A percentile compares a stretch with the other conserved stretches of the same genome.
Evolutionary conservation across 2,888 invertebrate genomes (phyloP).

Genomic region (Andrena chrysosceles): DNA sequence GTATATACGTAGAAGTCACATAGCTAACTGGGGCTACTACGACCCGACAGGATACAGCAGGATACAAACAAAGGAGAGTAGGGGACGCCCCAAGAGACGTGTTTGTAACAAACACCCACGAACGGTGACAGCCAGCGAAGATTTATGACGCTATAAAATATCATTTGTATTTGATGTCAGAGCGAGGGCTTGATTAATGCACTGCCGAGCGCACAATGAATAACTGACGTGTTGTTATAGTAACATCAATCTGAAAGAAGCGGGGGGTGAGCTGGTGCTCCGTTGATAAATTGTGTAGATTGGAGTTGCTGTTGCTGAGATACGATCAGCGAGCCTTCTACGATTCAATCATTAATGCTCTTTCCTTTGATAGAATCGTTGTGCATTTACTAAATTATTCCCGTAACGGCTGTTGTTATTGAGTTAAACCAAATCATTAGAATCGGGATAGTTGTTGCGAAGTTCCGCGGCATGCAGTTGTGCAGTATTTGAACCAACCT

Average conservation of each 20-base stretch:
- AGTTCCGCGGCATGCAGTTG: not conserved
- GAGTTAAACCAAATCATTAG: slow-evolving; percentile 18
- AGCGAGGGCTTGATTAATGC: slow-evolving; percentile 83
- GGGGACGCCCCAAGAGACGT: slow-evolving; percentile 71
- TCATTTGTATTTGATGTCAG: slow-evolving; percentile 85
- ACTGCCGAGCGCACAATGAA: slow-evolving; percentile 80
- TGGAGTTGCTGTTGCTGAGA: slow-evolving; percentile 77
- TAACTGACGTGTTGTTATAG: slow-evolving; percentile 81
- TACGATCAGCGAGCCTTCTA: slow-evolving; percentile 77
- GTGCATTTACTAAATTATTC: slow-evolving; percentile 46
- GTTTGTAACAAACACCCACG: slow-evolving; percentile 77
- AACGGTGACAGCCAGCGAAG: slow-evolving; percentile 80
- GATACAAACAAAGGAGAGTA: slow-evolving; percentile 48
- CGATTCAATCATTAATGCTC: slow-evolving; percentile 80
- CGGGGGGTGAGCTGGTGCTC: slow-evolving; percentile 72
- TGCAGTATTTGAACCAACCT: too few relatives aligned
- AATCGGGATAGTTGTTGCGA: not conserved
- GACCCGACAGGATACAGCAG: slow-evolving; percentile 55
- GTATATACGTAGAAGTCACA: slow-evolving; percentile 55
- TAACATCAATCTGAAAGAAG: slow-evolving; percentile 81
- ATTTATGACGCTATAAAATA: slow-evolving; percentile 85
- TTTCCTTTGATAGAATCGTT: slow-evolving; percentile 53
- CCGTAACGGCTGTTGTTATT: slow-evolving; percentile 13
- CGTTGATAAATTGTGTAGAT: slow-evolving; percentile 82
- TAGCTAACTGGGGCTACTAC: slow-evolving; percentile 68